Conservation (phyloP, 2,888 invertebrate genomes). For the Pheosia tremula region DNA sequence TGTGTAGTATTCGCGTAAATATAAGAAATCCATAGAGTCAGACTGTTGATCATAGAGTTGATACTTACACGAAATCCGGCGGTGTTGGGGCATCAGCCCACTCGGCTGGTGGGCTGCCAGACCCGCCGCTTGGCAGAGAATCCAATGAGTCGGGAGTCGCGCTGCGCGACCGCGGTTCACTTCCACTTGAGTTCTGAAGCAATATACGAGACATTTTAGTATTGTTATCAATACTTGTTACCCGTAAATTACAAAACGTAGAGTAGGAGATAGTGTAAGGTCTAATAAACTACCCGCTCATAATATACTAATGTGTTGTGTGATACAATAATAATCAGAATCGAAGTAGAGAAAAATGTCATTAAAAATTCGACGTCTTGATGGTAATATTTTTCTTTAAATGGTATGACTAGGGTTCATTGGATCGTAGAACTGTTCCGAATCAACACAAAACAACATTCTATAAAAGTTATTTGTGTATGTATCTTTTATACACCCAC, state of each 20-base stretch:
- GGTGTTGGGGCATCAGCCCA: conserved; percentile 79
- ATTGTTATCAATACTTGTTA: background rate
- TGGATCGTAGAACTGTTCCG: no score
- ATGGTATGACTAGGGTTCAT: no score
- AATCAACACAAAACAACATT: no score
- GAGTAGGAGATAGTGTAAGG: background rate
- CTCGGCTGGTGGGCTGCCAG: conserved; percentile 82
- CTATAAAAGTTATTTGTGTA: no score
- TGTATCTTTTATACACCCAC: no score
- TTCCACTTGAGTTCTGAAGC: conserved; percentile 90
- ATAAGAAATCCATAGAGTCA: background rate
- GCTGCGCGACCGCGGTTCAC: conserved; percentile 92
- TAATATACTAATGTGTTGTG: background rate
- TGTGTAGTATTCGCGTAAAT: background rate
- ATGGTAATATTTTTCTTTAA: no score
- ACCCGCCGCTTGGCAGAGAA: conserved; percentile 87
- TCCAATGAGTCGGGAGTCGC: conserved; percentile 95
- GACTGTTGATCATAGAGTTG: background rate
- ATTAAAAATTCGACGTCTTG: no score
- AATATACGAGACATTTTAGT: conserved; percentile 21
- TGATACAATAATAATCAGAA: no score
- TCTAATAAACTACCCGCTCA: background rate
- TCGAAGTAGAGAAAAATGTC: no score
- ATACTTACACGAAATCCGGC: conserved; percentile 75
- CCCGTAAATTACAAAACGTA: background rate